Base-by-base conservation (phyloP, 2,888 invertebrate species). In the Cephus nigrinus region DNA sequence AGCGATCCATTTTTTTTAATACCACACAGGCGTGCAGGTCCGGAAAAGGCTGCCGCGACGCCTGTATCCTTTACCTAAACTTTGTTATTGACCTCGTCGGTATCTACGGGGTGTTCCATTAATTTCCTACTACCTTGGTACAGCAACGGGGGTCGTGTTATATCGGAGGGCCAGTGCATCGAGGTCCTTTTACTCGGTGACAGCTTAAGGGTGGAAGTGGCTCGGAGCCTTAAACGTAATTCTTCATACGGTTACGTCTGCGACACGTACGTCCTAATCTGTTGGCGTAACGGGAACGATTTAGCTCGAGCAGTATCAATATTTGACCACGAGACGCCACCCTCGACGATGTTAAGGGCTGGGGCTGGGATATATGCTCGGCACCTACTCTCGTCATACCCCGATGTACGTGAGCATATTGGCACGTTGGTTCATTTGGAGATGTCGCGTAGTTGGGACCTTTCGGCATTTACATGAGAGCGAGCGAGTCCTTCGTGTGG, bases 231-330 rank as follows among this genome's bases (percentile, higher is more conserved):
- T 23, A 55, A 23, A 23, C 55, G 55, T 55, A 23, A 23, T 55
- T 55, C 23, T 23, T 55, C 55, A 1, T 55, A 55, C 23, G 55
- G 23, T 40, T 77, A 80, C 80, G 80, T 78, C 80, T 82, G 83
- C 82, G 81, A 85, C 87, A 85, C 84, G 87, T 85, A 84, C 82
- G 76, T 80, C 82, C 84, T 87, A 87, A 87, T 88, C 87, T 86
- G 87, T 87, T 87, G 84, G 86, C 83, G 86, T 83, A 87, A 85
- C 82, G 81, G 55, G 82, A 84, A 83, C 86, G 85, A 88, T 86
- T 87, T 86, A 83, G 84, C 82, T 81, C 76, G 82, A 81, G 81
- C 85, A 86, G 86, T 88, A 88, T 88, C 88, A 88, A 88, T 88
- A 88, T 88, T 88, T 88, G 88, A 88, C 83, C 84, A 85, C 83